Evolutionary conservation across 2,797 vertebrate species (phyloP), one percentile per base, ranked within the genome.

Genomic region (Calcarius lapponicus): DNA sequence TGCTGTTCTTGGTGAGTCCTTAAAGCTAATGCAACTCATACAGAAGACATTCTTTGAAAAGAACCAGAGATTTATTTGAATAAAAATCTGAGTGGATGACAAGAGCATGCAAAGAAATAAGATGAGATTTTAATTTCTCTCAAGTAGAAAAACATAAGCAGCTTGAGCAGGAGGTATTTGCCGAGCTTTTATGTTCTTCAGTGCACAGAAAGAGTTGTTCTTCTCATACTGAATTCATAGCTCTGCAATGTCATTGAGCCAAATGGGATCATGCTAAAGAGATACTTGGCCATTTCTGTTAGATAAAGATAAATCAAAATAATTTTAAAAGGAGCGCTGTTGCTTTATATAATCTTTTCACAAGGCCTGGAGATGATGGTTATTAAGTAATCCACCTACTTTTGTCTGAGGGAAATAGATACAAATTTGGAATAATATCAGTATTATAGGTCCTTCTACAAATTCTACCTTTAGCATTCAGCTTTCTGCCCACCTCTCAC

Each of bases 1-100:
- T 67, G 53, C 74, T 82, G 60, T 36, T 87, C 81, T 71, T 80
- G 93, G 88, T 94, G 83, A 96, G 94, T 96, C 80, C 90, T 92
- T 95, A 93, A 93, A 91, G 76, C 40, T 92, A 93, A 91, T 45
- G 61, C 34, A 90, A 72, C 71, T 87, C 65, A 61, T 71, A 91
- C 0, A 22, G 57, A 94, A 69, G 57, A 83, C 25, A 31, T 51
- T 80, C 50, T 91, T 94, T 92, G 84, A 87, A 89, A 94, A 93
- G 58, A 83, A 89, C 16, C 47, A 71, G 67, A 90, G 88, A 91
- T 86, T 86, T 79, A 82, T 80, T 76, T 92, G 88, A 70, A 91
- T 94, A 84, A 96, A 90, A 87, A 45, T 81, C 54, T 74, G 57
- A 93, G 56, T 70, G 42, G 45, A 82, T 96, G 92, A 95, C 88